Percentiles rank a stretch among this genome's conserved stretches.
phyloP scores from a whole-genome alignment of 1,140 invertebrate species.

The Heliothis subflexa region DNA sequence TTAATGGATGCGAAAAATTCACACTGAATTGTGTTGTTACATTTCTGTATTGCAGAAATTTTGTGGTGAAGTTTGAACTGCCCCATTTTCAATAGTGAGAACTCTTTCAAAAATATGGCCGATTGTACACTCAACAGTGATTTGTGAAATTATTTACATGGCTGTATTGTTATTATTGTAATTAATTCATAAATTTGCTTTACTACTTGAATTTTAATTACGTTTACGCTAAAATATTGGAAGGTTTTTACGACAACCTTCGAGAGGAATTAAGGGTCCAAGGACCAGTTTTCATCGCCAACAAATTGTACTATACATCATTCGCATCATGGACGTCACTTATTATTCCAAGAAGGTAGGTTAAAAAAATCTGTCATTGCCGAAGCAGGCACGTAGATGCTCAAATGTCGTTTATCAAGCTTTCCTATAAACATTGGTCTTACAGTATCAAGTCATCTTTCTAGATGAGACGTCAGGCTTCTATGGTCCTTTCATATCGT shows the following conservation, averaged over 20 bases:
- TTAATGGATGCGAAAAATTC: constrained; percentile 25
- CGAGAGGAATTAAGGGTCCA: background rate
- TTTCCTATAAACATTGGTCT: constrained; percentile 46
- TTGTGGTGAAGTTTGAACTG: background rate
- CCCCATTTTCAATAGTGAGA: too few relatives aligned
- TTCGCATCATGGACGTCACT: constrained; percentile 18
- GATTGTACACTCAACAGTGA: too few relatives aligned
- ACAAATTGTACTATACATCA: constrained; percentile 23
- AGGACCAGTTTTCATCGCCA: background rate
- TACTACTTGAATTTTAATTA: background rate
- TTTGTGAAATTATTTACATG: too few relatives aligned
- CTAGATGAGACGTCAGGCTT: constrained; percentile 9
- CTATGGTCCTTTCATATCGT: constrained; percentile 34
- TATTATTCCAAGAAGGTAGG: constrained; percentile 40
- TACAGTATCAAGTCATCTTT: constrained; percentile 46
- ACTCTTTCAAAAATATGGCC: too few relatives aligned
- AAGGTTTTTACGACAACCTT: background rate
- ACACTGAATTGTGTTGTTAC: constrained; percentile 12
- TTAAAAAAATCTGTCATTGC: constrained; percentile 41
- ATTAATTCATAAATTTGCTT: background rate
- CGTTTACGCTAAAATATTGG: background rate
- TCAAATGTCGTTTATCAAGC: constrained; percentile 46
- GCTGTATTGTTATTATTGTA: too few relatives aligned
- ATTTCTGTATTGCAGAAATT: background rate
- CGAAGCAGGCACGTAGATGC: constrained; percentile 21